Conservation (phyloP, 2,888 invertebrate species). For the Galerucella calmariensis region DNA sequence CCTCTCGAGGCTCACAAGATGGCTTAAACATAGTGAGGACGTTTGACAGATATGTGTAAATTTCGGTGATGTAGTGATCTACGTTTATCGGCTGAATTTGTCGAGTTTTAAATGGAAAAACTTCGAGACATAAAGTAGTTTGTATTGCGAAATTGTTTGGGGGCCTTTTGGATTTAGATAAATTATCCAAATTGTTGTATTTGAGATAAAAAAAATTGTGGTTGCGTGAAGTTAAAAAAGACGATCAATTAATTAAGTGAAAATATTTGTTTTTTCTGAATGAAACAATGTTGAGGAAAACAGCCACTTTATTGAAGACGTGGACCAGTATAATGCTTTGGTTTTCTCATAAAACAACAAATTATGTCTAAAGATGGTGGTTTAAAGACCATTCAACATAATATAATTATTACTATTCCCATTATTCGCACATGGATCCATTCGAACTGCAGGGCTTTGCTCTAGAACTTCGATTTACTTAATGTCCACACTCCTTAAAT, state of each 20-base stretch:
- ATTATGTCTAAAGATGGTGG: no score
- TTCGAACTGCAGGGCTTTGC: no score
- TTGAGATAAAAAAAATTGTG: neutral
- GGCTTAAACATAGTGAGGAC: conserved; percentile 35
- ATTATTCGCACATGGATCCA: no score
- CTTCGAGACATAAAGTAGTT: conserved; percentile 16
- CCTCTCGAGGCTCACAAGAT: conserved; percentile 29
- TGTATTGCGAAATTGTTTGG: conserved; percentile 10
- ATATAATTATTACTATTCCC: no score
- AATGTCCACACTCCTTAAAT: no score
- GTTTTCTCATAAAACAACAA: no score
- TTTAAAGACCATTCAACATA: no score
- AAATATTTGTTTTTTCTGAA: no score
- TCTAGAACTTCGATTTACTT: no score
- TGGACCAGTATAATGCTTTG: no score
- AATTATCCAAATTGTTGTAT: neutral
- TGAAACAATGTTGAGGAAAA: no score
- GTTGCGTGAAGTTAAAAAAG: neutral
- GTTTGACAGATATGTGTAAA: conserved; percentile 49
- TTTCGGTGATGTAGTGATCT: conserved; percentile 36
- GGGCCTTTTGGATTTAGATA: neutral
- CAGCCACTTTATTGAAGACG: no score
- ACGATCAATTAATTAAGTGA: neutral
- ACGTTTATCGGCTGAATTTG: conserved; percentile 24
- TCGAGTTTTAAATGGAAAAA: conserved; percentile 24